Evolutionary conservation across 2,888 invertebrate genomes (phyloP).

Genomic region (Tortrix viridana): DNA sequence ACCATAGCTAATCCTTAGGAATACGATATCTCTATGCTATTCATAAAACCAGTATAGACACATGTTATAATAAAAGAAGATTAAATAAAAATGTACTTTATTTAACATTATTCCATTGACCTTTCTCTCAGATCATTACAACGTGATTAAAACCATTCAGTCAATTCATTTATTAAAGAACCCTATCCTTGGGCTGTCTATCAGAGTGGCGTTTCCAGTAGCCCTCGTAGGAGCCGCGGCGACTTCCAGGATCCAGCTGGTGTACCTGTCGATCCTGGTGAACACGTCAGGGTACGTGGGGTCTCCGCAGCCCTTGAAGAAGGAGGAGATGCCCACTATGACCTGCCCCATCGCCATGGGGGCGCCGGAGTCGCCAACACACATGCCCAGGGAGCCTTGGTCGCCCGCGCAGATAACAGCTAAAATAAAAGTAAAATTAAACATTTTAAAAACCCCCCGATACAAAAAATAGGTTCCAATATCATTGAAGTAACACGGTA

Average conservation of each 20-base stretch:
- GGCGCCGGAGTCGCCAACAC: slow-evolving; percentile 64
- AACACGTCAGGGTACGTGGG: slow-evolving; percentile 56
- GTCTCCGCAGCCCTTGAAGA: slow-evolving; percentile 49
- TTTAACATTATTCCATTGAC: too few species aligned
- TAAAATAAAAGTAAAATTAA: slow-evolving; percentile 38
- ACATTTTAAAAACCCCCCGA: too few species aligned
- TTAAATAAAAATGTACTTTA: too few species aligned
- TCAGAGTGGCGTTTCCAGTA: slow-evolving; percentile 26
- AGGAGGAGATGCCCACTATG: slow-evolving; percentile 55
- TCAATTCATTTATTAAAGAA: neutral
- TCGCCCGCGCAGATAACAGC: slow-evolving; percentile 59
- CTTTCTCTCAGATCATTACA: too few species aligned
- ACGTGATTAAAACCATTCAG: too few species aligned
- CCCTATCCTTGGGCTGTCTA: slow-evolving; percentile 37
- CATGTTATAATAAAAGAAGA: too few species aligned
- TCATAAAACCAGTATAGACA: too few species aligned
- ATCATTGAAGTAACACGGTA: too few species aligned
- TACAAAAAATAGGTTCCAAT: too few species aligned
- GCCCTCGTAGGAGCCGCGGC: slow-evolving; percentile 44
- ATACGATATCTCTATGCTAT: too few species aligned
- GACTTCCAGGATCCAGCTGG: slow-evolving; percentile 61
- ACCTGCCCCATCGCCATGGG: slow-evolving; percentile 55
- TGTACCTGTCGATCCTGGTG: slow-evolving; percentile 56
- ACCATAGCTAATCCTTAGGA: too few species aligned
- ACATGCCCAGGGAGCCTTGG: slow-evolving; percentile 50